These are phyloP conservation scores for Chelonus formosanus DNA, from an alignment of 2,888 invertebrate species.

Conservation along the genomic window DNA sequence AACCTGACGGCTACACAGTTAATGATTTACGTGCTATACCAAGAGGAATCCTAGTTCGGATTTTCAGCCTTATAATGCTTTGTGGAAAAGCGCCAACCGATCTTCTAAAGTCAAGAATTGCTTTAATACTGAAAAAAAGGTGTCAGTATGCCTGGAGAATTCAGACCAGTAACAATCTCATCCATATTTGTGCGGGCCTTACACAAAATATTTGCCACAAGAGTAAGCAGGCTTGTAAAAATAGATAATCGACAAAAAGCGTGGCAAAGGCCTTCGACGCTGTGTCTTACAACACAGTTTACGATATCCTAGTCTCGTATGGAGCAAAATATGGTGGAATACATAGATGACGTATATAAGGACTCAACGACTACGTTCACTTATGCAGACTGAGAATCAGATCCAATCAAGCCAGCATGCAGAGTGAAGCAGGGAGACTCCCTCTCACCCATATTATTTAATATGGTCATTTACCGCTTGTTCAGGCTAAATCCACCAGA, in stretches of 20 bases:
- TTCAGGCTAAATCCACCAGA: conserved; percentile 16
- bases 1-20: conserved; percentile 17
- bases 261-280: conserved; percentile 39
- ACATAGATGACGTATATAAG: no score
- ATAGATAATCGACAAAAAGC: conserved; percentile 41
- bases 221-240: not conserved
- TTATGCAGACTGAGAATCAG: no score
- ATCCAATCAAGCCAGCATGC: conserved; percentile 27
- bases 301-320: not conserved
- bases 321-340: conserved; percentile 23
- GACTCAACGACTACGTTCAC: no score
- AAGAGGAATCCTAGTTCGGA: not conserved
- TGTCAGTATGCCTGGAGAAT: not conserved
- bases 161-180: not conserved
- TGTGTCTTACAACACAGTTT: conserved; percentile 31
- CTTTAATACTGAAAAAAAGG: conserved; percentile 36
- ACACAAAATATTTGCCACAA: conserved; percentile 37
- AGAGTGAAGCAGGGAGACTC: conserved; percentile 46
- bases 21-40: not conserved
- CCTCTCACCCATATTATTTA: conserved; percentile 40
- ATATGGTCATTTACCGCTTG: conserved; percentile 34
- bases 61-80: conserved; percentile 15
- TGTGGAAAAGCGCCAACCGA: conserved; percentile 12
- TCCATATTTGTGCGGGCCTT: conserved; percentile 15
- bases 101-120: conserved; percentile 17